Evolutionary conservation across 2,113 vertebrate genomes (phyloP), one percentile per base, ranked within the genome.

Genomic region (Dascyllus trimaculatus): DNA sequence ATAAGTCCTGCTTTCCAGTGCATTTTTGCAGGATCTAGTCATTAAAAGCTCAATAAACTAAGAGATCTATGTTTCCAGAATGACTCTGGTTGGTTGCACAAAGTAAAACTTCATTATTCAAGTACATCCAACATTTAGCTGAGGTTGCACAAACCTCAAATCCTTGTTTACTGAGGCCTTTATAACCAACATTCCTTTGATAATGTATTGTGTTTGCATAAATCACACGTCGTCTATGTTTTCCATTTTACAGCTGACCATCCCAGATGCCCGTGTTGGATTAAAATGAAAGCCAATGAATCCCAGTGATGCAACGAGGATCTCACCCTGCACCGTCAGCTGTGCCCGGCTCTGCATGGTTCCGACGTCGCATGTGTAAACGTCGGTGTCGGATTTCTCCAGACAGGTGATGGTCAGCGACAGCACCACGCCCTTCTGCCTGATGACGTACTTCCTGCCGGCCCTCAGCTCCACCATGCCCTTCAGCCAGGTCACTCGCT

Each of bases 351-450:
- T 95, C 87, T 95, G 95, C 73, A 95, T 94, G 2, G 96, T 96
- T 2, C 96, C 95, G 0, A 97, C 96, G 53, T 98, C 96, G 2
- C 98, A 99, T 0, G 76, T 95, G 70, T 99, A 99, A 26, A 93
- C 85, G 75, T 97, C 97, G 0, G 93, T 91, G 88, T 99, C 98
- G 0, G 58, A 91, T 71, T 94, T 95, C 80, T 96, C 96, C 86
- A 98, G 75, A 62, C 91, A 87, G 0, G 88, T 94, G 90, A 99
- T 93, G 66, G 93, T 96, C 67, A 99, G 95, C 19, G 89, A 95
- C 48, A 98, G 90, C 57, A 94, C 52, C 52, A 91, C 89, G 3
- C 94, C 97, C 11, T 95, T 93, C 92, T 97, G 96, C 25, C 92
- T 94, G 38, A 94, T 93, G 49, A 87, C 65, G 0, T 97, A 95